These are phyloP conservation scores for Actinemys pallida DNA, from an alignment of 2,113 vertebrate genomes.

Conservation along the genomic window DNA sequence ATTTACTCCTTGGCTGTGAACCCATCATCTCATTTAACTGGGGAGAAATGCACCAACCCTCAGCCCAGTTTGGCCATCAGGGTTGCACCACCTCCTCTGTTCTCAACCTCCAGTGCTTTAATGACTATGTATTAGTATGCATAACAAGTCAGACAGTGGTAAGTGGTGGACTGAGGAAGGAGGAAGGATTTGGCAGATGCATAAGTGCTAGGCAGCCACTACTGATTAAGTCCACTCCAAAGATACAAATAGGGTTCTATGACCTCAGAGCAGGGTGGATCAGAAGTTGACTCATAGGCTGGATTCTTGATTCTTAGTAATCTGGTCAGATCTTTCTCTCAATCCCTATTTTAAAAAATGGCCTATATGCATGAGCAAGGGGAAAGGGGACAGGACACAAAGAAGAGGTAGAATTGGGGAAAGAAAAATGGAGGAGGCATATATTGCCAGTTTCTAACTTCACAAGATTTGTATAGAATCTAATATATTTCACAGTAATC, in stretches of 20 bases:
- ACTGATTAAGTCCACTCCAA: not conserved
- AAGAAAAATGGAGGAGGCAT: not conserved
- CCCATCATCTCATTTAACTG: not conserved
- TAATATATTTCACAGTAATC: constrained; percentile 6
- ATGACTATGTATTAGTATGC: not conserved
- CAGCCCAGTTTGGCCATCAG: not conserved
- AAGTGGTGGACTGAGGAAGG: not conserved
- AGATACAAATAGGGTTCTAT: not conserved
- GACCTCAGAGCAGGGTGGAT: not conserved
- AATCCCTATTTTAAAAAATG: not conserved
- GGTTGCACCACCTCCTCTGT: accelerated
- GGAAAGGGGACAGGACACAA: not conserved
- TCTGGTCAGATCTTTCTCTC: not conserved
- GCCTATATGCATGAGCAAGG: not conserved
- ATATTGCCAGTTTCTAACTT: not conserved
- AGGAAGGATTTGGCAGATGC: not conserved
- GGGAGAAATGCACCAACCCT: not conserved
- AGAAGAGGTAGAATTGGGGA: not conserved
- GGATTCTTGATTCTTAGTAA: not conserved
- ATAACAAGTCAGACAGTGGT: not conserved
- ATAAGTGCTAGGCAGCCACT: not conserved
- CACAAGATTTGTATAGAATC: not conserved
- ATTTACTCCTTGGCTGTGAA: not conserved
- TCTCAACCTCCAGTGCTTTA: not conserved
- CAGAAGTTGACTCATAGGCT: not conserved